phyloP scores from a whole-genome alignment of 2,797 vertebrate species.

The Mus caroli region DNA sequence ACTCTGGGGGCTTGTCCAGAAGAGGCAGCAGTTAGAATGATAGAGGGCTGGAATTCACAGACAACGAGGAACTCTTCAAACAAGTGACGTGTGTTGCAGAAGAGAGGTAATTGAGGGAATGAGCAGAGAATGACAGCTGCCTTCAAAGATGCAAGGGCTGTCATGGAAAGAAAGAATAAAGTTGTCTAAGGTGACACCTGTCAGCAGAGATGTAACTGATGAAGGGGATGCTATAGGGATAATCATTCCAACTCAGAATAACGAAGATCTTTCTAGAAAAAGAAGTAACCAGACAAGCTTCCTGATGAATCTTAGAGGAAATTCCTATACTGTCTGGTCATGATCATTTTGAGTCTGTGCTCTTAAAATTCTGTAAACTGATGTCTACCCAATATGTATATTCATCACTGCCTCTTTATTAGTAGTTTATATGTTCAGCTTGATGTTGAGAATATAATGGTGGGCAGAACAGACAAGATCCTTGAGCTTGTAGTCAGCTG shows the following conservation, averaged over 20 bases:
- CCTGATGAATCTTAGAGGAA: neutral
- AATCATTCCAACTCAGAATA: neutral
- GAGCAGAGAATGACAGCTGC: conserved; percentile 41
- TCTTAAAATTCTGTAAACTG: neutral
- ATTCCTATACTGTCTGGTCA: neutral
- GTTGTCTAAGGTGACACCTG: conserved; percentile 23
- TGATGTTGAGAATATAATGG: neutral
- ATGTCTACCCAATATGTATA: neutral
- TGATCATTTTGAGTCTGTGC: neutral
- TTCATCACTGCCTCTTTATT: neutral
- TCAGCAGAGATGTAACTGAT: conserved; percentile 41
- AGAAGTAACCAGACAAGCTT: neutral
- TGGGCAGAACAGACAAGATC: neutral
- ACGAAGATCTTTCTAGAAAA: conserved; percentile 25
- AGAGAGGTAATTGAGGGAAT: conserved; percentile 8
- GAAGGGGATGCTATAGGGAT: neutral
- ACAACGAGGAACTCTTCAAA: neutral
- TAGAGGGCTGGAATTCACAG: neutral
- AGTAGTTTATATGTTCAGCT: neutral
- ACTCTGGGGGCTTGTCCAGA: neutral
- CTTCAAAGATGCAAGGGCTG: conserved; percentile 28
- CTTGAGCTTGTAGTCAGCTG: neutral
- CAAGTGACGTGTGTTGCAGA: neutral
- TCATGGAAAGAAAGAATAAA: conserved; percentile 26
- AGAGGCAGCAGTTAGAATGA: neutral